A percentile compares a stretch with the other conserved stretches of the same genome.
phyloP scores from a whole-genome alignment of 1,140 invertebrate genomes.

The Lanistes nyassanus region DNA sequence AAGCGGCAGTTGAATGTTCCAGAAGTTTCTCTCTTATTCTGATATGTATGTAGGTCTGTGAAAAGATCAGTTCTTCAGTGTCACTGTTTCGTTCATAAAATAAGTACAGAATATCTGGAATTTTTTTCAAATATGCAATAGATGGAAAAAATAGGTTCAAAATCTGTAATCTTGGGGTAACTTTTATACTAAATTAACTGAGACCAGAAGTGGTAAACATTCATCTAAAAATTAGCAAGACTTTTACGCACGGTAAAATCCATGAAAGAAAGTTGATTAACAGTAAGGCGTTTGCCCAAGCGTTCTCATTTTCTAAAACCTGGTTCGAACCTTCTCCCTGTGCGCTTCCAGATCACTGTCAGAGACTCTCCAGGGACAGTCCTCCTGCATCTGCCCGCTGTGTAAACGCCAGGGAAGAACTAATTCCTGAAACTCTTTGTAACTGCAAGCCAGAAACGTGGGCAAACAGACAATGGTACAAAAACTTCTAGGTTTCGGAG shows the following conservation, averaged over 20 bases:
- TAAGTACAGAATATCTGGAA: background rate
- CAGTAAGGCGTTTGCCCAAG: too few species aligned
- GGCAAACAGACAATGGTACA: too few species aligned
- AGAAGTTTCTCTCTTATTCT: constrained; percentile 84
- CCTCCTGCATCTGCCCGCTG: constrained; percentile 44
- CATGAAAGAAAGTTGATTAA: constrained; percentile 1
- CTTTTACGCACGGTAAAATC: background rate
- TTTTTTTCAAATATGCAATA: too few species aligned
- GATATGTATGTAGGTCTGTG: constrained; percentile 83
- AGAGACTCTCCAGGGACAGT: constrained; percentile 71
- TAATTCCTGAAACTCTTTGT: constrained; percentile 71
- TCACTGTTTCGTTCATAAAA: background rate
- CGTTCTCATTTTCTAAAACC: too few species aligned
- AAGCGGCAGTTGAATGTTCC: constrained; percentile 83
- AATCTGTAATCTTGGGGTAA: background rate
- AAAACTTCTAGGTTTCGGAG: too few species aligned
- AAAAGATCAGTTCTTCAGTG: constrained; percentile 17
- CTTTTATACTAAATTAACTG: background rate
- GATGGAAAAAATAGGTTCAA: too few species aligned
- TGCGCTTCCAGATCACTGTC: constrained; percentile 79
- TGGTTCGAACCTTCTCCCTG: constrained; percentile 73
- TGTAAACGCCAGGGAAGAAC: constrained; percentile 61
- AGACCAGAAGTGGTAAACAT: background rate
- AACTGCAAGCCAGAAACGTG: constrained; percentile 41
- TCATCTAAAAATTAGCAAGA: background rate